Conservation (phyloP, 2,113 vertebrate genomes). For the Isichthys henryi region DNA sequence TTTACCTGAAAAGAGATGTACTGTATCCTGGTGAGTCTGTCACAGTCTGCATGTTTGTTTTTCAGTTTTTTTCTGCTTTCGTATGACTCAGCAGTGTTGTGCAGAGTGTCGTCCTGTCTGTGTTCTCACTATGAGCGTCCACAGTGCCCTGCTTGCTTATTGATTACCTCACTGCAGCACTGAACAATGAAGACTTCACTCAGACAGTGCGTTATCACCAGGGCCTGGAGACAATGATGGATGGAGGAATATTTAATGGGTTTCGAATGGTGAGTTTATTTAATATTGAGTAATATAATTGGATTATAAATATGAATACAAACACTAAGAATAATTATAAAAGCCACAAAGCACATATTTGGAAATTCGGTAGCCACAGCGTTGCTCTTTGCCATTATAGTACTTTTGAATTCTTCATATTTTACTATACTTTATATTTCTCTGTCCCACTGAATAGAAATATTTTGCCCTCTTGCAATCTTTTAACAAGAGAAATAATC, state of each 20-base stretch:
- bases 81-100: not conserved
- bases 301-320: not conserved
- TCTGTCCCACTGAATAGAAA: not conserved
- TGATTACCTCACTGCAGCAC: not conserved
- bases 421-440: not conserved
- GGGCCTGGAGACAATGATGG: not conserved
- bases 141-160: not conserved
- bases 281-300: not conserved
- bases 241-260: not conserved
- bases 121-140: not conserved
- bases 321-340: not conserved
- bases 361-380: not conserved
- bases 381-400: not conserved
- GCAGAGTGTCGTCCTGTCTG: not conserved
- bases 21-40: not conserved
- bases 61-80: not conserved
- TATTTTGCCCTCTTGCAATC: not conserved
- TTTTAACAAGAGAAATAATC: not conserved
- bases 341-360: not conserved
- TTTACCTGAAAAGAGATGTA: not conserved
- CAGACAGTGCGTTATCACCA: not conserved
- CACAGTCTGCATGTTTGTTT: not conserved
- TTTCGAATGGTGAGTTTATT: not conserved
- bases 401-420: not conserved
- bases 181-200: not conserved